Base-by-base conservation (phyloP, 2,113 vertebrate genomes). In the Zeus faber region DNA sequence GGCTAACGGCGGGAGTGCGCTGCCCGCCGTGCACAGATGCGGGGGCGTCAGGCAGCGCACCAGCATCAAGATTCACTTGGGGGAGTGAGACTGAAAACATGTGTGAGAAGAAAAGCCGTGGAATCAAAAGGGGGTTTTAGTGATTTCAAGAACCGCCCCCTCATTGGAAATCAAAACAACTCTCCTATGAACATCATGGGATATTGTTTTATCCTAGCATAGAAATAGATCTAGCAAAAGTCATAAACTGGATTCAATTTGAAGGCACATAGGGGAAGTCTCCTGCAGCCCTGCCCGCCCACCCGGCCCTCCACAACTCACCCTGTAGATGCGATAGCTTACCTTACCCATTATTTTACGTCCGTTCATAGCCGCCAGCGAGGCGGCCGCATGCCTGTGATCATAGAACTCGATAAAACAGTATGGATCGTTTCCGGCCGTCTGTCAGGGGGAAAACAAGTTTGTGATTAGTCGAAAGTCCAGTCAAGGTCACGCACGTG, bases 291-390 rank as follows among this genome's bases (percentile, higher is more conserved):
- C 41, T 71, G 50, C 8, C 27, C 69, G 8, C 72, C 71, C 74
- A 65, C 74, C 72, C 72, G 6, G 60, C 60, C 71, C 86, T 82
- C n/a, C n/a, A n/a, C n/a, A n/a, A 89, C 88, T 93, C 92, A 91
- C 90, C 88, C 86, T 83, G 62, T 72, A 91, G 85, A 84, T 82
- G 86, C 24, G 88, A 89, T 87, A 92, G 81, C 93, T 93, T 97
- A 99, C 97, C 95, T 99, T 99, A 93, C 97, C 97, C 94, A 99
- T 95, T 91, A 98, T 99, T 92, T 99, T 99, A 91, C 96, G 90
- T 75, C 97, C 97, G 54, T 99, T 99, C 94, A 99, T 99, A 40
- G 97, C 97, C 66, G 95, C 96, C 80, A 99, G 81, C 0, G 97
- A 95, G 9, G 97, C 95, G 37, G 95, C 95, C 55, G 95, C 97